Base-by-base conservation (phyloP, 1,140 invertebrate genomes). In the Parapsyche elsis region DNA sequence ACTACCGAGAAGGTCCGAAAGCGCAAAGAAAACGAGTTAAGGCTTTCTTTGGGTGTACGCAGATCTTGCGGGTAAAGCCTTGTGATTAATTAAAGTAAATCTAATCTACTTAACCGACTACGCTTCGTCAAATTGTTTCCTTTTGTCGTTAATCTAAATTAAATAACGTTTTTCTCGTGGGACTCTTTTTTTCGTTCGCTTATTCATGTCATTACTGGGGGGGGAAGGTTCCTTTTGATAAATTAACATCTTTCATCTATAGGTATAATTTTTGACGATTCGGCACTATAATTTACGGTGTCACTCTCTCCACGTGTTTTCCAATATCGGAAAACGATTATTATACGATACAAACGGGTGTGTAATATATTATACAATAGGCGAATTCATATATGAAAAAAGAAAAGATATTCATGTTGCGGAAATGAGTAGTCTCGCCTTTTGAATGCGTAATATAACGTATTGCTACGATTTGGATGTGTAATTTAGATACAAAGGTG, bases 41-140 rank as follows among this genome's bases (percentile, higher is more conserved):
- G 12, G 10, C 16, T 12, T 53, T 53, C 16, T 53, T 53, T 10
- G 49, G 16, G 16, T 53, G 49, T 38, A 16, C 49, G 12, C 49
- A 16, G 4, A 53, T 53, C 49, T 12, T 14, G 12, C 49, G 49
- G 10, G 49, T 53, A 14, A 53, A 53, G 10, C 49, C 49, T 16
- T 67, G 64, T 67, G 64, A 67, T 67, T 67, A 67, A 67, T 67
- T 67, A 67, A 53, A 26, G 64, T 26, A 67, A 67, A 67, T 67
- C 64, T 67, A 67, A 67, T 67, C 64, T 30, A 67, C 21, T 67
- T 67, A 67, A 23, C 24, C 64, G 23, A 67, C 64, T 9, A 14
- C 64, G 21, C 64, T 67, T 24, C 64, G 64, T 67, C 64, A 23
- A 67, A 67, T 24, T 24, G 24, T 67, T 26, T 67, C 4, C 24